Evolutionary conservation across 2,888 invertebrate species (phyloP).

Genomic region (Embidobia sp.): DNA sequence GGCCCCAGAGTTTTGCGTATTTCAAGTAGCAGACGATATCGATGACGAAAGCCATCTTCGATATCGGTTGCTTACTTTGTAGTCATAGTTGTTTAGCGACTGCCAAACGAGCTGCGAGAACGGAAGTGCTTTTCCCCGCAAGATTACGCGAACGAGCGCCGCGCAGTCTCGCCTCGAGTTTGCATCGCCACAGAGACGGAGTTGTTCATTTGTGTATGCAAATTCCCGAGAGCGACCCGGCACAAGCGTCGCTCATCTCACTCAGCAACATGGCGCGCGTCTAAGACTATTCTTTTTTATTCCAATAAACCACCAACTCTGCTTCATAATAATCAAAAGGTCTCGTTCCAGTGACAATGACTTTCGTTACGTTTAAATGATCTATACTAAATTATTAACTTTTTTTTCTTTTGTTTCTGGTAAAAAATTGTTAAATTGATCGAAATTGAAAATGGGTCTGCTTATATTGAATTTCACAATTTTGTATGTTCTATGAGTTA

Average conservation of each 20-base stretch:
- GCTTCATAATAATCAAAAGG: too few species aligned
- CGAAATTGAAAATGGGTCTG: too few species aligned
- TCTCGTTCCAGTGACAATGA: too few species aligned
- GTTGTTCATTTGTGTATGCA: slow-evolving; percentile 65
- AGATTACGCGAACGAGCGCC: slow-evolving; percentile 60
- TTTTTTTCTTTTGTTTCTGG: too few species aligned
- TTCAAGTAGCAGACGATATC: too few species aligned
- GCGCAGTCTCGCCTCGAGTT: slow-evolving; percentile 51
- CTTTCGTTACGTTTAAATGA: too few species aligned
- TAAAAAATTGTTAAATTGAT: too few species aligned
- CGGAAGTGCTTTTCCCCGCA: slow-evolving; percentile 63
- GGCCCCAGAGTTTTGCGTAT: background rate
- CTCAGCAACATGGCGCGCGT: slow-evolving; percentile 45
- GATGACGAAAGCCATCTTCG: slow-evolving; percentile 10
- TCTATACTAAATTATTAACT: too few species aligned
- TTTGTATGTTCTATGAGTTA: too few species aligned
- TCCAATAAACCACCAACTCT: too few species aligned
- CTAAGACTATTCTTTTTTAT: slow-evolving; percentile 43
- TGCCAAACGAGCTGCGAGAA: slow-evolving; percentile 62
- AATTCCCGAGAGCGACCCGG: slow-evolving; percentile 44
- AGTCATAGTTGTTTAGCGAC: slow-evolving; percentile 42
- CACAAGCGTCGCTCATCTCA: slow-evolving; percentile 32
- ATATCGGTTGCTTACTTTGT: slow-evolving; percentile 28
- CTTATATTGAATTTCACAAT: too few species aligned
- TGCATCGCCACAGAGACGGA: slow-evolving; percentile 36